Percentiles rank a stretch among this genome's conserved stretches.
These are phyloP conservation scores for Mizuhopecten yessoensis DNA, from an alignment of 1,140 invertebrate genomes.

Conservation along the genomic window DNA sequence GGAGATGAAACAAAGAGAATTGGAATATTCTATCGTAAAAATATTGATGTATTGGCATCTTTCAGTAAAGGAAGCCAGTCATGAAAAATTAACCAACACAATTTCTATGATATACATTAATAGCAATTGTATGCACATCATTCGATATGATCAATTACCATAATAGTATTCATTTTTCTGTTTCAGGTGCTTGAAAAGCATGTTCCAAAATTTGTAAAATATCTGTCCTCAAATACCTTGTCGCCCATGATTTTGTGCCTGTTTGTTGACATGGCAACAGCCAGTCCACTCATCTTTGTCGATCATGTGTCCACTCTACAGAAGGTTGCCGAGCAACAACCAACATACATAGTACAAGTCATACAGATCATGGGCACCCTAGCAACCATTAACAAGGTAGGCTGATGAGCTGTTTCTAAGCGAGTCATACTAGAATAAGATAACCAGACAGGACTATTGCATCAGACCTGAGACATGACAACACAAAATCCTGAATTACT, in stretches of 20 bases:
- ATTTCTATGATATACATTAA: too few relatives aligned
- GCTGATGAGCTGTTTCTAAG: conserved; percentile 52
- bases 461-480: too few relatives aligned
- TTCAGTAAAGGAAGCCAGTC: too few relatives aligned
- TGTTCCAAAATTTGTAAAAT: conserved; percentile 90
- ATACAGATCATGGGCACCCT: conserved; percentile 82
- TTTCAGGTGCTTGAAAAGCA: conserved; percentile 88
- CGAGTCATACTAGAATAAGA: too few relatives aligned
- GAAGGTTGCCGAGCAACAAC: conserved; percentile 87
- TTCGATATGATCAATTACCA: too few relatives aligned
- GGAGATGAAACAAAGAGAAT: too few relatives aligned
- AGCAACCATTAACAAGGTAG: conserved; percentile 81
- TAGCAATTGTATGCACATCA: too few relatives aligned
- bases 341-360: conserved; percentile 86
- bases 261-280: conserved; percentile 89
- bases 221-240: conserved; percentile 86
- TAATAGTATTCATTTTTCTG: not conserved
- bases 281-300: conserved; percentile 87
- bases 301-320: conserved; percentile 89
- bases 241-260: conserved; percentile 89
- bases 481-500: too few relatives aligned
- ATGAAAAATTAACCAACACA: too few relatives aligned
- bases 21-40: too few relatives aligned
- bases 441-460: too few relatives aligned
- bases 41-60: too few relatives aligned